phyloP scores from a whole-genome alignment of 2,888 invertebrate genomes.

The Melitaea athalia region DNA sequence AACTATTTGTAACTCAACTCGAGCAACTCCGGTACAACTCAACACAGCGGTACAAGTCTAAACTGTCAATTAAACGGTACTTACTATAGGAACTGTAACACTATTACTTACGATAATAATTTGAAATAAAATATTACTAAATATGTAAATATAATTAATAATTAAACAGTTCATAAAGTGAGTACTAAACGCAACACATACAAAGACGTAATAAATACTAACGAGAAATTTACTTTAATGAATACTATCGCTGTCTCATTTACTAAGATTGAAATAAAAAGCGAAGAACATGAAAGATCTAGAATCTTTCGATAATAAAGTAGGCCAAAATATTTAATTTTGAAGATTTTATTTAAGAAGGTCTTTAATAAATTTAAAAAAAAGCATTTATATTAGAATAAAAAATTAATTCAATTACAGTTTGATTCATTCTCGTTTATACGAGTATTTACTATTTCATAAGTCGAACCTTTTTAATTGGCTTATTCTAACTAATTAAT shows the following conservation, averaged over 20 bases:
- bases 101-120: background rate
- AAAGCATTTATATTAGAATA: background rate
- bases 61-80: slow-evolving; percentile 28
- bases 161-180: slow-evolving; percentile 34
- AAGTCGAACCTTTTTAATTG: too few species aligned
- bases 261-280: slow-evolving; percentile 15
- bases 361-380: slow-evolving; percentile 11
- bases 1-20: slow-evolving; percentile 54
- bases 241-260: slow-evolving; percentile 26
- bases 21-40: slow-evolving; percentile 62
- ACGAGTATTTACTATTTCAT: too few species aligned
- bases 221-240: slow-evolving; percentile 15
- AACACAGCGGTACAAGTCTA: slow-evolving; percentile 68
- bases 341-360: slow-evolving; percentile 10
- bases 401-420: background rate
- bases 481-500: too few species aligned
- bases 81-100: slow-evolving; percentile 31
- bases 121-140: background rate
- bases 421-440: background rate
- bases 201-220: slow-evolving; percentile 15
- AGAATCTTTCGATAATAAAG: slow-evolving; percentile 29
- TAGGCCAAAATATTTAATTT: slow-evolving; percentile 17
- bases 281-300: slow-evolving; percentile 17
- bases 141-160: slow-evolving; percentile 10
- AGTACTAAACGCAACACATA: slow-evolving; percentile 22